Conservation (phyloP, 2,797 vertebrate genomes). For the Danio kyathit region DNA sequence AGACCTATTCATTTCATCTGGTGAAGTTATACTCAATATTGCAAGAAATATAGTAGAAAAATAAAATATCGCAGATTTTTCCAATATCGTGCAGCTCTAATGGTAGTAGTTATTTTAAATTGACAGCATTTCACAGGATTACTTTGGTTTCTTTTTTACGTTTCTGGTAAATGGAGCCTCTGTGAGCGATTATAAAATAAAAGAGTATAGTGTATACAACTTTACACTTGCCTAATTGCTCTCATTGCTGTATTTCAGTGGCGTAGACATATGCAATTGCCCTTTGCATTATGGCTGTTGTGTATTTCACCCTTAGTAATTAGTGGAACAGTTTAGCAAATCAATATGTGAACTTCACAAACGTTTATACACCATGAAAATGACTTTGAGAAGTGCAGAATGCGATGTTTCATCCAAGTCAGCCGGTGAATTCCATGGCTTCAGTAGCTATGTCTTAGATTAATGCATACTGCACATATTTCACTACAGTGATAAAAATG, state of each 20-base stretch:
- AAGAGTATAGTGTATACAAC: too few relatives aligned
- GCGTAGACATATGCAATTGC: not conserved
- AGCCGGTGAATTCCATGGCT: not conserved
- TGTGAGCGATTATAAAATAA: too few relatives aligned
- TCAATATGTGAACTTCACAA: not conserved
- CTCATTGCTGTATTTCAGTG: not conserved
- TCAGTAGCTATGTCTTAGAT: conserved; percentile 30
- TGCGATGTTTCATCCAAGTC: conserved; percentile 29
- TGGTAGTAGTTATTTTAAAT: too few relatives aligned
- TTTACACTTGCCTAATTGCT: not conserved
- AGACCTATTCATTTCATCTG: too few relatives aligned
- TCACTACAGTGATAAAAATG: conserved; percentile 22
- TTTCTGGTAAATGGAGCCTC: too few relatives aligned
- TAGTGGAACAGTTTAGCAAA: not conserved
- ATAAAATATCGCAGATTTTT: too few relatives aligned
- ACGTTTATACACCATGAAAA: too few relatives aligned
- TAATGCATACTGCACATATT: conserved; percentile 33
- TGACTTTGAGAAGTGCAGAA: conserved; percentile 38
- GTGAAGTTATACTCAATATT: too few relatives aligned
- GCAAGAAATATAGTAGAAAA: too few relatives aligned
- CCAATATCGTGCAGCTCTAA: too few relatives aligned
- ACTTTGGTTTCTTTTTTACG: too few relatives aligned
- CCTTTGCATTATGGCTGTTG: not conserved
- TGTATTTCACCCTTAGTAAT: not conserved
- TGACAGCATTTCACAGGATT: too few relatives aligned